phyloP scores from a whole-genome alignment of 2,888 invertebrate genomes.

The Dinocampus coccinellae region DNA sequence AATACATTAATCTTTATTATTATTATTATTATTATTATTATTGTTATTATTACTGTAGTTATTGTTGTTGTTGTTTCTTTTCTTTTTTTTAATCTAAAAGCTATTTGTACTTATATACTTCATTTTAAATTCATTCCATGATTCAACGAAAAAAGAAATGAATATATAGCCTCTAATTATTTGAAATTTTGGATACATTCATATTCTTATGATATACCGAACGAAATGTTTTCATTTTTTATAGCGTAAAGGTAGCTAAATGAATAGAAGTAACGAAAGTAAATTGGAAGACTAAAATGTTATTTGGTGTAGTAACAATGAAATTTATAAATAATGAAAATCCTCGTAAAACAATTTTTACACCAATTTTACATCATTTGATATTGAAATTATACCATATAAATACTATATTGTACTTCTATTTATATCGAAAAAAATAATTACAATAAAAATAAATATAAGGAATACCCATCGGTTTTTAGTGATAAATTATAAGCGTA shows the following conservation, averaged over 20 bases:
- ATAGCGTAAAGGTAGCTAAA: neutral
- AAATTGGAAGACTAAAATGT: neutral
- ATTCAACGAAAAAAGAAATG: conserved; percentile 42
- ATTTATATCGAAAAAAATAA: conserved; percentile 6
- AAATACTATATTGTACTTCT: conserved; percentile 32
- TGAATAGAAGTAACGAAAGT: too few species aligned
- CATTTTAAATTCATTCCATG: conserved; percentile 42
- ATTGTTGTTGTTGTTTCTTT: too few species aligned
- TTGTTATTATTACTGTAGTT: too few species aligned
- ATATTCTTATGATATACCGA: neutral
- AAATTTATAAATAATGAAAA: conserved; percentile 14
- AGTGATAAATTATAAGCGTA: conserved; percentile 16
- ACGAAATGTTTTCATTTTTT: conserved; percentile 10
- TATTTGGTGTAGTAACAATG: neutral
- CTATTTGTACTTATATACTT: conserved; percentile 40
- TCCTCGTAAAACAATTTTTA: conserved; percentile 15
- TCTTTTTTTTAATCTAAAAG: conserved; percentile 41
- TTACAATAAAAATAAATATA: conserved; percentile 14
- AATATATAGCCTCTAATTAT: conserved; percentile 16
- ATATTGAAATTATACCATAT: conserved; percentile 20
- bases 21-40: too few species aligned
- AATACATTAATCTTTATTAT: conserved; percentile 50
- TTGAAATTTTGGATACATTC: neutral
- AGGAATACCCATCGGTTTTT: conserved; percentile 24
- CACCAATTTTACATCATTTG: conserved; percentile 12